phyloP scores from a whole-genome alignment of 1,140 invertebrate genomes.

The Drosophila miranda region DNA sequence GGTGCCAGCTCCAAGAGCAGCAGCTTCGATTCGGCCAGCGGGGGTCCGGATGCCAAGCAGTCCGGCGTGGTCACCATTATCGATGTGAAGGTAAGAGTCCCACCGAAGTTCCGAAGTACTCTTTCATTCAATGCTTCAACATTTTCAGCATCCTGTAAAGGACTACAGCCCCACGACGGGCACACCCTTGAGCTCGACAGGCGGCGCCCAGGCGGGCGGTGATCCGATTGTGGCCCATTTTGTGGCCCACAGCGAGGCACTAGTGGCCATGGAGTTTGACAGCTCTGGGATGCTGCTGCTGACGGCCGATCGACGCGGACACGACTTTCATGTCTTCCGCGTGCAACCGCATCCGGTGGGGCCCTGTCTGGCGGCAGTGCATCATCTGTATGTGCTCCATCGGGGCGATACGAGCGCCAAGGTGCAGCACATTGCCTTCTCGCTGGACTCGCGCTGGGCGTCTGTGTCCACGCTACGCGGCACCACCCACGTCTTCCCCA shows the following conservation, averaged over 20 bases:
- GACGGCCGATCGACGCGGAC: slow-evolving; percentile 96
- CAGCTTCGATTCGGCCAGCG: slow-evolving; percentile 76
- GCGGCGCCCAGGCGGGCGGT: slow-evolving; percentile 79
- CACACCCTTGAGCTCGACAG: slow-evolving; percentile 48
- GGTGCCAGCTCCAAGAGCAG: slow-evolving; percentile 79
- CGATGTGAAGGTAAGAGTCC: slow-evolving; percentile 88
- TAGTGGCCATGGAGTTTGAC: slow-evolving; percentile 96
- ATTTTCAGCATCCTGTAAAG: slow-evolving; percentile 69
- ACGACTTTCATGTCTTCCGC: slow-evolving; percentile 97
- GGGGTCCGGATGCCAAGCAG: slow-evolving; percentile 85
- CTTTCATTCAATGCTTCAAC: background rate
- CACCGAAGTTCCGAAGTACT: too few relatives aligned
- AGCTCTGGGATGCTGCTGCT: slow-evolving; percentile 94
- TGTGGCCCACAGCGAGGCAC: slow-evolving; percentile 94
- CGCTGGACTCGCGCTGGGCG: slow-evolving; percentile 96
- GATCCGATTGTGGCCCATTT: slow-evolving; percentile 96
- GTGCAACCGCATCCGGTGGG: slow-evolving; percentile 96
- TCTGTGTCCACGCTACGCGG: slow-evolving; percentile 96
- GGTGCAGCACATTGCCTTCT: slow-evolving; percentile 94
- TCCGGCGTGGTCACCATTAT: slow-evolving; percentile 95
- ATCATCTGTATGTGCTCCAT: slow-evolving; percentile 97
- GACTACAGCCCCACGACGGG: slow-evolving; percentile 78
- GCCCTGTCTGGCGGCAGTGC: slow-evolving; percentile 93
- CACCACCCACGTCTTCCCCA: slow-evolving; percentile 98
- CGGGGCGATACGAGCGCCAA: slow-evolving; percentile 93